Conservation (phyloP, 2,888 invertebrate species). For the Argyresthia albistria region DNA sequence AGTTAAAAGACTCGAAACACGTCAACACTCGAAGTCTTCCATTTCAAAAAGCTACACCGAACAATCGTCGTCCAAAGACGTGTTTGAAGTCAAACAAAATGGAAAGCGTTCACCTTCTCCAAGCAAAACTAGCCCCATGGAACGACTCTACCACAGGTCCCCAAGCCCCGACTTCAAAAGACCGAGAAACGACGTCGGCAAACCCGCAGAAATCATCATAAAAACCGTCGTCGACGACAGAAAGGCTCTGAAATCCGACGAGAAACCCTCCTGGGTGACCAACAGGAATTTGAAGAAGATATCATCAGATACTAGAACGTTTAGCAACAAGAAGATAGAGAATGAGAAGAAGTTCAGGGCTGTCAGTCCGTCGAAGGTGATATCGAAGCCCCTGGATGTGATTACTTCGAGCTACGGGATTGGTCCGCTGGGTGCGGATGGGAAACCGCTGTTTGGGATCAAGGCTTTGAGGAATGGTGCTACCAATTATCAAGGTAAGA, state of each 20-base stretch:
- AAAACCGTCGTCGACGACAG: constrained; percentile 42
- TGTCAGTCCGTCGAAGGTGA: constrained; percentile 46
- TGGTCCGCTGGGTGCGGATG: constrained; percentile 86
- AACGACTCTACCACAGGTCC: constrained; percentile 31
- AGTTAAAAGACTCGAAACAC: constrained; percentile 22
- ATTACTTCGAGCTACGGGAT: constrained; percentile 88
- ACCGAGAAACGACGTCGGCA: constrained; percentile 20
- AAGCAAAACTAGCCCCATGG: constrained; percentile 16
- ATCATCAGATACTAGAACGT: constrained; percentile 46
- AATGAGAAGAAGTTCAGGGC: constrained; percentile 51
- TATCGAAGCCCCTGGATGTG: constrained; percentile 65
- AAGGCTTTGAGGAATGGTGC: constrained; percentile 77
- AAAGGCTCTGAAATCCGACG: constrained; percentile 49
- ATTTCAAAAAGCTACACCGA: constrained; percentile 30
- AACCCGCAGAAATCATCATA: constrained; percentile 35
- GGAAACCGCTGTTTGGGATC: constrained; percentile 84
- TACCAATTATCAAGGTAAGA: constrained; percentile 76
- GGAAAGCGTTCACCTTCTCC: constrained; percentile 48
- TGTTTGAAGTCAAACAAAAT: constrained; percentile 38
- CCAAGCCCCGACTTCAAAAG: constrained; percentile 40
- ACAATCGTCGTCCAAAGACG: constrained; percentile 40
- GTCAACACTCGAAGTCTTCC: constrained; percentile 13
- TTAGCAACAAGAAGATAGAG: constrained; percentile 49
- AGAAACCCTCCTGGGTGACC: constrained; percentile 76
- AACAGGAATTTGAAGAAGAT: constrained; percentile 73